A percentile compares a stretch with the other conserved stretches of the same genome.
Evolutionary conservation across 2,888 invertebrate genomes (phyloP).

Genomic region (Heliconius charithonia): DNA sequence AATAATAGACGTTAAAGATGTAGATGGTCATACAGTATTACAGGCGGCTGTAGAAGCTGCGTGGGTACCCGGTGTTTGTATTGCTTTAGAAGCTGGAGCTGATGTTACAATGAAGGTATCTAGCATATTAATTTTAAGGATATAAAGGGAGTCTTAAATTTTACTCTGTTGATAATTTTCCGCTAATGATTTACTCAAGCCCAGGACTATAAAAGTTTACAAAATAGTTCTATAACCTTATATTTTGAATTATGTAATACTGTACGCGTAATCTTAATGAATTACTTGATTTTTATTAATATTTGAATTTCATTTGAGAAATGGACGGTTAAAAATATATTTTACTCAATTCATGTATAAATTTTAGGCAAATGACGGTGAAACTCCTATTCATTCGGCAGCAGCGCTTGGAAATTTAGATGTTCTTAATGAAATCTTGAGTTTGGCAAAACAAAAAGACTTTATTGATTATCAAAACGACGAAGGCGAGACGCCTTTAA

Average conservation of each 20-base stretch:
- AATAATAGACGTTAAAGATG: slow-evolving; percentile 76
- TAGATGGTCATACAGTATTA: slow-evolving; percentile 79
- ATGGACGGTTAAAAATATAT: neutral
- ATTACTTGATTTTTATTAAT: no score
- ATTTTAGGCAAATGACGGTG: slow-evolving; percentile 75
- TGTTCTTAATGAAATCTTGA: slow-evolving; percentile 79
- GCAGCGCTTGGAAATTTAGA: slow-evolving; percentile 77
- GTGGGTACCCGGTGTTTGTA: slow-evolving; percentile 80
- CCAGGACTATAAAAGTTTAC: neutral
- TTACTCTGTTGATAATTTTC: neutral
- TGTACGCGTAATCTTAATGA: no score
- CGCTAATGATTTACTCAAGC: no score
- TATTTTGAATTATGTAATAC: no score
- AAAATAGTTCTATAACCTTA: neutral
- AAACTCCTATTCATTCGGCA: slow-evolving; percentile 83
- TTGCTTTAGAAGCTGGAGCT: slow-evolving; percentile 80
- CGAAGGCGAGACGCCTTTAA: slow-evolving; percentile 78
- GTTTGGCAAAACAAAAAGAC: slow-evolving; percentile 75
- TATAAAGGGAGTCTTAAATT: neutral
- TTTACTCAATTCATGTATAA: neutral
- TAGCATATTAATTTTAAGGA: neutral
- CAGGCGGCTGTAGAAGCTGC: slow-evolving; percentile 78
- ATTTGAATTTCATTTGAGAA: neutral
- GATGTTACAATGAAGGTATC: slow-evolving; percentile 75
- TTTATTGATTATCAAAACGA: slow-evolving; percentile 76